Conservation (phyloP, 2,113 vertebrate genomes). For the Grus americana region DNA sequence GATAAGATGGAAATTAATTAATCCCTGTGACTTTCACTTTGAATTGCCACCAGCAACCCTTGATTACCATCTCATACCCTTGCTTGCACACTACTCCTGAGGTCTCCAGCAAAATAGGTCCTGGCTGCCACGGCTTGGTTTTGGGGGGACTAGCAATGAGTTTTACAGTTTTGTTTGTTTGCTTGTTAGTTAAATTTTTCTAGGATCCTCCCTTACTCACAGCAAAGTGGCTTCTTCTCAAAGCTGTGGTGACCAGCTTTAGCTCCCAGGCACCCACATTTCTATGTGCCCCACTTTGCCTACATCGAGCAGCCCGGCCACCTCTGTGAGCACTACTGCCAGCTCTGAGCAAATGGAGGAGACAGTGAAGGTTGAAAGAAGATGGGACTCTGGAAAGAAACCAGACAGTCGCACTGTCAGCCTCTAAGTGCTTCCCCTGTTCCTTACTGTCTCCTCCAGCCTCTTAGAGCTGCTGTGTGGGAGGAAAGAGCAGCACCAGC, state of each 20-base stretch:
- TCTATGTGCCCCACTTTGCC: neutral
- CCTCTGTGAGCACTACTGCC: neutral
- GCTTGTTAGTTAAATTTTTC: neutral
- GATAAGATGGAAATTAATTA: neutral
- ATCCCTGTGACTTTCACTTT: neutral
- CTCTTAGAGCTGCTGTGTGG: constrained; percentile 55
- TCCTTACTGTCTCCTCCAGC: constrained; percentile 48
- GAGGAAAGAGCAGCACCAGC: constrained; percentile 64
- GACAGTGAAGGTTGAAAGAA: neutral
- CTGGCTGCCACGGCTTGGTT: neutral
- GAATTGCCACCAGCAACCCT: neutral
- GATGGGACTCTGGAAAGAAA: constrained; percentile 11
- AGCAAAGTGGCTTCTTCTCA: neutral
- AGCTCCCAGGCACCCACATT: neutral
- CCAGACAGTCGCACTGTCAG: constrained; percentile 37
- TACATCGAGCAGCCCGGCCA: rapidly evolving
- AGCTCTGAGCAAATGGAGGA: neutral
- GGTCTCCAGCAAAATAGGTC: neutral
- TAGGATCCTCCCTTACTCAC: neutral
- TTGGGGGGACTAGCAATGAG: neutral
- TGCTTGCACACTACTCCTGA: rapidly evolving
- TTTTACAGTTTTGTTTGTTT: too few species aligned
- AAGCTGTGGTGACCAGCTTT: neutral
- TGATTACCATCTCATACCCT: neutral
- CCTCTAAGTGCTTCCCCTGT: constrained; percentile 27